Percentiles rank a stretch among this genome's conserved stretches.
phyloP scores from a whole-genome alignment of 2,113 vertebrate genomes.

The Mobula birostris region DNA sequence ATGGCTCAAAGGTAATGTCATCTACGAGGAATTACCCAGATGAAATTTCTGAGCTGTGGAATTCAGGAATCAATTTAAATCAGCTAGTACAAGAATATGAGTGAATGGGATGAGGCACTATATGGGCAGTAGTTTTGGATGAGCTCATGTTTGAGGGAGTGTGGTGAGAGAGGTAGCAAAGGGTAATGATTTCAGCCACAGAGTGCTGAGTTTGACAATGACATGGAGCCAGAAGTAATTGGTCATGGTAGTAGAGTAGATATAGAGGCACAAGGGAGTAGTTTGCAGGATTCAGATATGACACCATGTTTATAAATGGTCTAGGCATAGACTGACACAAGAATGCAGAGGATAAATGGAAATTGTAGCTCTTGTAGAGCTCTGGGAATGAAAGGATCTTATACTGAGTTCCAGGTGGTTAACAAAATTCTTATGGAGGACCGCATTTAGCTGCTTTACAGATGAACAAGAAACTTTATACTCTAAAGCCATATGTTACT shows the following conservation, averaged over 20 bases:
- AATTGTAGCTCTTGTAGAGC: neutral
- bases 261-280: neutral
- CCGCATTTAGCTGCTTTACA: neutral
- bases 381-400: neutral
- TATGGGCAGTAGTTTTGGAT: too few relatives aligned
- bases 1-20: too few relatives aligned
- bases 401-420: neutral
- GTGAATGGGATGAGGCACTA: too few relatives aligned
- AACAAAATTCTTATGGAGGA: neutral
- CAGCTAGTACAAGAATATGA: too few relatives aligned
- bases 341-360: neutral
- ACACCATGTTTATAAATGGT: neutral
- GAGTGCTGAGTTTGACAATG: neutral
- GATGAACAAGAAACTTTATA: too few relatives aligned
- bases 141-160: too few relatives aligned
- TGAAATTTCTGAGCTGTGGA: too few relatives aligned
- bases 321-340: neutral
- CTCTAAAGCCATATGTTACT: too few relatives aligned
- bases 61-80: too few relatives aligned
- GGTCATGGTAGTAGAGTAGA: neutral
- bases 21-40: too few relatives aligned
- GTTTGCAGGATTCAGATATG: neutral
- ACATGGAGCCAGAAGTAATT: neutral
- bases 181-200: too few relatives aligned
- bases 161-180: too few relatives aligned